Percentiles rank a stretch among this genome's conserved stretches.
Evolutionary conservation across 2,797 vertebrate species (phyloP).

Genomic region (Sebastes steindachneri): DNA sequence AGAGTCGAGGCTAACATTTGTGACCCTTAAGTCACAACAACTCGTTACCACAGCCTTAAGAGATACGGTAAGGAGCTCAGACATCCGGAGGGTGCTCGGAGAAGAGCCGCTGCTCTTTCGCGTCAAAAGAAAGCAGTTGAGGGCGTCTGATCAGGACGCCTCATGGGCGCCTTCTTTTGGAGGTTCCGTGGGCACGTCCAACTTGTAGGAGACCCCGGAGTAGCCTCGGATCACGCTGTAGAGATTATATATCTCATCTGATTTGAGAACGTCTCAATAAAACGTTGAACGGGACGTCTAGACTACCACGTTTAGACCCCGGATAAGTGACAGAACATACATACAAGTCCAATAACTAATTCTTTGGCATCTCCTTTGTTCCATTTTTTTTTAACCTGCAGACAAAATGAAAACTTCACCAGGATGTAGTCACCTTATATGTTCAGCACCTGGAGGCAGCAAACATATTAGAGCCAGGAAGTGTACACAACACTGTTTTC

Average conservation of each 20-base stretch:
- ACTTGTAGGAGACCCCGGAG: neutral
- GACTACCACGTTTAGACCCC: neutral
- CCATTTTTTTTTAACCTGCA: neutral
- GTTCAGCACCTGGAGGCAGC: neutral
- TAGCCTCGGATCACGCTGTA: neutral
- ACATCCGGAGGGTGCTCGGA: neutral
- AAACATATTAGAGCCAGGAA: conserved; percentile 14
- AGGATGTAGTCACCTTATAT: neutral
- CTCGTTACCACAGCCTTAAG: neutral
- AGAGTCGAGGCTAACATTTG: neutral
- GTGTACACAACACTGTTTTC: neutral
- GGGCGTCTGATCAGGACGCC: neutral
- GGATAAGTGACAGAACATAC: too few species aligned
- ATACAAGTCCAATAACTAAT: neutral
- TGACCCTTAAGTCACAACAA: neutral
- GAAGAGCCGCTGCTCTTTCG: neutral
- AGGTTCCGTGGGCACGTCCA: neutral
- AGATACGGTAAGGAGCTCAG: neutral
- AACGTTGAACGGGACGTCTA: neutral
- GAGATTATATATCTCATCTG: neutral
- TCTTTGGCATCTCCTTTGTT: neutral
- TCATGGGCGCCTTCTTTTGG: neutral
- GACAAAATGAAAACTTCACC: neutral
- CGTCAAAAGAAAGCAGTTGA: neutral
- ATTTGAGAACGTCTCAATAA: neutral